Evolutionary conservation across 2,888 invertebrate species (phyloP).

Genomic region (Caenorhabditis afra): DNA sequence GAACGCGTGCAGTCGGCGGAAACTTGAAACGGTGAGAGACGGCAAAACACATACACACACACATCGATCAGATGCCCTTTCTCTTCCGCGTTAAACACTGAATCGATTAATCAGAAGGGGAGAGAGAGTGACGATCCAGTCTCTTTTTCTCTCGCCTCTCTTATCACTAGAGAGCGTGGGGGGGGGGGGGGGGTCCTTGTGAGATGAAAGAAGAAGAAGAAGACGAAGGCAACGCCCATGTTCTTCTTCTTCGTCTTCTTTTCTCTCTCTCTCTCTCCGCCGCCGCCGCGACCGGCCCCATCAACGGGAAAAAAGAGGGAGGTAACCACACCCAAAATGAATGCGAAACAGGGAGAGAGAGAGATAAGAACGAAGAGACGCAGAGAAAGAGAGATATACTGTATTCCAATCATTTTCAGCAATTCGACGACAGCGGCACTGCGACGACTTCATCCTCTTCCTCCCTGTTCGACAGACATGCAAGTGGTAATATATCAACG

Average conservation of each 20-base stretch:
- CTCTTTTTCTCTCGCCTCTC: constrained; percentile 33
- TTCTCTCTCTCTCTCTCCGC: background rate
- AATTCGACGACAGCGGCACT: constrained; percentile 25
- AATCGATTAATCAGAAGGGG: constrained; percentile 41
- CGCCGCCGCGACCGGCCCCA: constrained; percentile 19
- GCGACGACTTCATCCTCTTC: constrained; percentile 31
- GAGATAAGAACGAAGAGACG: too few species aligned
- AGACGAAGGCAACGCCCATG: constrained; percentile 38
- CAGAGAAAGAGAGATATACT: too few species aligned
- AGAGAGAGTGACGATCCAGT: constrained; percentile 24
- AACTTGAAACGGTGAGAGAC: constrained; percentile 33
- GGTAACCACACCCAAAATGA: constrained; percentile 48
- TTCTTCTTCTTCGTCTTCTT: constrained; percentile 4
- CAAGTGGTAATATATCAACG: constrained; percentile 11
- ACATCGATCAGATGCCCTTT: constrained; percentile 6
- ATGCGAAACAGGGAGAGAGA: background rate
- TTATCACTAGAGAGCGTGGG: constrained; percentile 8
- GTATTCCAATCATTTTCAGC: constrained; percentile 14
- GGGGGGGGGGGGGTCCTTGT: too few species aligned
- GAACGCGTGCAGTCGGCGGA: constrained; percentile 29
- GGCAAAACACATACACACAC: background rate
- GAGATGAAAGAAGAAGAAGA: background rate
- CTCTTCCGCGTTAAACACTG: background rate
- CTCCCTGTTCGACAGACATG: constrained; percentile 29
- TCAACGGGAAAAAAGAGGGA: constrained; percentile 8